phyloP scores from a whole-genome alignment of 2,113 vertebrate genomes.

The Vulpes lagopus region DNA sequence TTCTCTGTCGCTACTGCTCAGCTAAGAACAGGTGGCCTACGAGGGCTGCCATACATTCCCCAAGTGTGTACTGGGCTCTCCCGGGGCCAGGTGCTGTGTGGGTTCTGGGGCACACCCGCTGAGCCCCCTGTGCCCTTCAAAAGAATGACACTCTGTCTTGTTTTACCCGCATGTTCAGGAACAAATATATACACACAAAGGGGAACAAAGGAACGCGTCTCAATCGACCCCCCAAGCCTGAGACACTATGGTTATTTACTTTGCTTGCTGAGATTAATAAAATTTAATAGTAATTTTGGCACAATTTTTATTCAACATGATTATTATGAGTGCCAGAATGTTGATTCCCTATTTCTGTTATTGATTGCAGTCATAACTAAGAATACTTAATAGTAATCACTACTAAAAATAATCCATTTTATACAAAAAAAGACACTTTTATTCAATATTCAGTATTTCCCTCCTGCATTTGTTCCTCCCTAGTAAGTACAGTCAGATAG shows the following conservation, averaged over 20 bases:
- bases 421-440: background rate
- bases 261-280: background rate
- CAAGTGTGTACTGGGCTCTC: background rate
- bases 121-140: background rate
- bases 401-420: background rate
- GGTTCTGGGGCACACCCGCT: background rate
- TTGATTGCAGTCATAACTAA: background rate
- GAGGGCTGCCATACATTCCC: rapidly evolving
- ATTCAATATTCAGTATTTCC: background rate
- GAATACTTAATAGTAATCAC: background rate
- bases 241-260: background rate
- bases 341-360: background rate
- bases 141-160: rapidly evolving
- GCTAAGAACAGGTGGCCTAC: rapidly evolving
- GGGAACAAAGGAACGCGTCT: background rate
- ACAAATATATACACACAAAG: background rate
- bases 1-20: background rate
- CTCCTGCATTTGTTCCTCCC: background rate
- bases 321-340: background rate
- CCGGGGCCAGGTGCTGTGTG: background rate
- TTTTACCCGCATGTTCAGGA: background rate
- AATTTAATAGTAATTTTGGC: background rate
- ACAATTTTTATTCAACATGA: background rate
- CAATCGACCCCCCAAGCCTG: background rate
- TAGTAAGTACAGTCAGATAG: background rate